phyloP scores from a whole-genome alignment of 2,888 invertebrate species.

The Xanthostigma xanthostigma region DNA sequence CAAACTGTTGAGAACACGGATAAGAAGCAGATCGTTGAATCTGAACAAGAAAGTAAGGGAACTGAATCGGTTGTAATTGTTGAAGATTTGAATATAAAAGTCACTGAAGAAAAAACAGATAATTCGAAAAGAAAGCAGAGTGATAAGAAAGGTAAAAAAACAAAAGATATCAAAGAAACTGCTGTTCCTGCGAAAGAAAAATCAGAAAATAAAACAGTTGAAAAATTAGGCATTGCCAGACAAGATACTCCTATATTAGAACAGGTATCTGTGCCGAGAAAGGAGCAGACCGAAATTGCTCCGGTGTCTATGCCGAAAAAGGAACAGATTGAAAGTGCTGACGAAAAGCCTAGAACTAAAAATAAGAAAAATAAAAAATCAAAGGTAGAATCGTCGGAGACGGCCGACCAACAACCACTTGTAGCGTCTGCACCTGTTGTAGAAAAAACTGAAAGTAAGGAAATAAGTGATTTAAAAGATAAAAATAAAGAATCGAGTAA shows the following conservation, averaged over 20 bases:
- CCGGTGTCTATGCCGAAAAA: too few species aligned
- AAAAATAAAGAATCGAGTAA: neutral
- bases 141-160: neutral
- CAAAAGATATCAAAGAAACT: neutral
- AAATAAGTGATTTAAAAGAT: neutral
- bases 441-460: neutral
- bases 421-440: neutral
- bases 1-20: slow-evolving; percentile 19
- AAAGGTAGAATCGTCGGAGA: slow-evolving; percentile 1
- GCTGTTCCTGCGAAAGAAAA: neutral
- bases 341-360: too few species aligned
- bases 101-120: neutral
- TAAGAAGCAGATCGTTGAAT: slow-evolving; percentile 21
- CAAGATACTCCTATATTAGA: neutral
- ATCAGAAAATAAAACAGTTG: neutral
- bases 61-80: too few species aligned
- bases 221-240: slow-evolving; percentile 10
- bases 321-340: too few species aligned
- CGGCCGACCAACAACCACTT: slow-evolving; percentile 3
- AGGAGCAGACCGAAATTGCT: too few species aligned
- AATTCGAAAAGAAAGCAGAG: neutral
- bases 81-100: too few species aligned
- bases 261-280: too few species aligned
- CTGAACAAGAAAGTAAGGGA: too few species aligned
- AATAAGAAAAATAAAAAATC: too few species aligned